These are phyloP conservation scores for Anhinga anhinga DNA, from an alignment of 2,113 vertebrate genomes.

Conservation along the genomic window DNA sequence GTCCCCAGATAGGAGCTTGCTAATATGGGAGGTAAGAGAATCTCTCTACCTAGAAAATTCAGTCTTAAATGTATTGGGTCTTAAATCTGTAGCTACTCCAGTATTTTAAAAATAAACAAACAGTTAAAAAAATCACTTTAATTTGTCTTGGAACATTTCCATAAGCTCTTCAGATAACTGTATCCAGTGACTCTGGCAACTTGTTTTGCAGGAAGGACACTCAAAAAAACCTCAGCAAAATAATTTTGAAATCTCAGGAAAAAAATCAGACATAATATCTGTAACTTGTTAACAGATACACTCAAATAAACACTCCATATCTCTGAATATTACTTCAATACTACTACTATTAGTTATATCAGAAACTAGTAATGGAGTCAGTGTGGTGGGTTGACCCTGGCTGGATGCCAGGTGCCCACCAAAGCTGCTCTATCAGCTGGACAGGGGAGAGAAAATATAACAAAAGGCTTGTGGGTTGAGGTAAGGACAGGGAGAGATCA, in stretches of 20 bases:
- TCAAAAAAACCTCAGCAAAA: background rate
- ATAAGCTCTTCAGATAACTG: background rate
- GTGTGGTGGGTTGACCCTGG: background rate
- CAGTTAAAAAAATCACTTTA: background rate
- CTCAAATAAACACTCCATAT: background rate
- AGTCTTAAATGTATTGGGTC: background rate
- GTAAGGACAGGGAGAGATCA: background rate
- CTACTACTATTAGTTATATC: background rate
- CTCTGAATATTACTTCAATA: background rate
- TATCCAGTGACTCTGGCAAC: background rate
- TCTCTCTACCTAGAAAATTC: background rate
- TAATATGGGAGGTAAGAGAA: background rate
- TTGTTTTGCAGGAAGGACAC: background rate
- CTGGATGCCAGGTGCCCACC: background rate
- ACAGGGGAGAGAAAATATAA: background rate
- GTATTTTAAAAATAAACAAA: background rate
- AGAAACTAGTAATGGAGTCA: background rate
- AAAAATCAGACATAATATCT: background rate
- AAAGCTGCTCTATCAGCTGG: background rate
- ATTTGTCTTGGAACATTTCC: background rate
- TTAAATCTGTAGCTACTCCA: background rate
- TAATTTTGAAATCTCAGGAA: background rate
- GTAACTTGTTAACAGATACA: background rate
- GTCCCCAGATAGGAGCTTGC: background rate
- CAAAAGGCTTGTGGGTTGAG: fast-evolving